phyloP scores from a whole-genome alignment of 1,140 invertebrate genomes.

The Geopemphigus sp. region DNA sequence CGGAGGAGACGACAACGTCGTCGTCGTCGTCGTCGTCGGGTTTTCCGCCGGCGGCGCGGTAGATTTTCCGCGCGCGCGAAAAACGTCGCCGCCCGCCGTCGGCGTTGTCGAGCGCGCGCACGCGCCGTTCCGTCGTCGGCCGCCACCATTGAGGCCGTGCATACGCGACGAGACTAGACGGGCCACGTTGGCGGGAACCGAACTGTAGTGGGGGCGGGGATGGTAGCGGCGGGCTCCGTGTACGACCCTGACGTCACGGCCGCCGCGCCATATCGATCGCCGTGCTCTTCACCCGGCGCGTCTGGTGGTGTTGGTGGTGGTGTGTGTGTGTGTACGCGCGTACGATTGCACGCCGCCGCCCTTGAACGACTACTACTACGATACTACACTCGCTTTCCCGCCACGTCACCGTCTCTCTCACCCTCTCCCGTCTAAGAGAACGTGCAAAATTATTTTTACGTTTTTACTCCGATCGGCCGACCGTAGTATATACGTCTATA shows the following conservation, averaged over 20 bases:
- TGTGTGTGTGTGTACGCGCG: background rate
- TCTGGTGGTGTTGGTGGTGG: background rate
- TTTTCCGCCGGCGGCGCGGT: background rate
- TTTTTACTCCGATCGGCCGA: no score
- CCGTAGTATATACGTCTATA: no score
- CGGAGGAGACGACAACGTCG: no score
- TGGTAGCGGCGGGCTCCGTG: background rate
- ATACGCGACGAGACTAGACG: background rate
- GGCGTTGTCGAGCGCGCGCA: background rate
- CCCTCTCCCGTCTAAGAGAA: no score
- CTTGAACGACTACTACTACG: constrained; percentile 37
- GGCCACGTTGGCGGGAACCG: constrained; percentile 37
- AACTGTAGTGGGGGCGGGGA: no score
- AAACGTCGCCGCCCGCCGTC: background rate
- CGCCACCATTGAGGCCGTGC: background rate
- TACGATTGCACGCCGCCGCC: constrained; percentile 33
- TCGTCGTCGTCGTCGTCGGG: background rate
- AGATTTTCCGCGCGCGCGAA: constrained; percentile 47
- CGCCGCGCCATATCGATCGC: constrained; percentile 13
- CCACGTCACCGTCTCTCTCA: background rate
- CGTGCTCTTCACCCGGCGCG: background rate
- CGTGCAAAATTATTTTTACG: no score
- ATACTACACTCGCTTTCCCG: background rate
- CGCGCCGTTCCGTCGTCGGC: background rate
- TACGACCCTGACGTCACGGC: constrained; percentile 48